Percentiles rank a stretch among this genome's conserved stretches.
Evolutionary conservation across 2,888 invertebrate genomes (phyloP).

Genomic region (Noctua comes): DNA sequence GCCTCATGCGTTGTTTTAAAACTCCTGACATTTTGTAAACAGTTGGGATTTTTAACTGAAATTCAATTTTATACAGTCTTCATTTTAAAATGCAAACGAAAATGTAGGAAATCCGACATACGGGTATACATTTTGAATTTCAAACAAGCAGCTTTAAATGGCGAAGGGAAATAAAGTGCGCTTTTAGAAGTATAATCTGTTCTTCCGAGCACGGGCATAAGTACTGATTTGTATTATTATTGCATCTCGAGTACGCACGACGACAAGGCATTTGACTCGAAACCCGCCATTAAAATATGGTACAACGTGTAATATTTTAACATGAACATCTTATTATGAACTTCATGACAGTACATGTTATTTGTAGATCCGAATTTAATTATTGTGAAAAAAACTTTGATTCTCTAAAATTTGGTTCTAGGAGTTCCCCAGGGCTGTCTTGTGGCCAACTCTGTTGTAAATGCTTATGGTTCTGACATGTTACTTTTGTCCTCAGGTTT

Average conservation of each 20-base stretch:
- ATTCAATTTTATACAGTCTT: slow-evolving; percentile 40
- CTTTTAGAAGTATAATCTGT: slow-evolving; percentile 6
- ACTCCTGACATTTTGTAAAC: slow-evolving; percentile 40
- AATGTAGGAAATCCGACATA: slow-evolving; percentile 27
- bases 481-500: slow-evolving; percentile 91
- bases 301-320: not conserved
- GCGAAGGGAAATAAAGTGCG: slow-evolving; percentile 15
- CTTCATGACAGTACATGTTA: not conserved
- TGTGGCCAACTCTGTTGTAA: not conserved
- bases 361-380: not conserved
- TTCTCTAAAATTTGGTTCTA: not conserved
- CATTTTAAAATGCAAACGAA: slow-evolving; percentile 45
- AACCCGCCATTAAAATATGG: slow-evolving; percentile 3
- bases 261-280: not conserved
- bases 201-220: not conserved
- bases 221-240: not conserved
- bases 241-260: not conserved
- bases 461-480: slow-evolving; percentile 28
- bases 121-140: slow-evolving; percentile 41
- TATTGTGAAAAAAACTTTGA: not conserved
- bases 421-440: slow-evolving; percentile 21
- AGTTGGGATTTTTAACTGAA: slow-evolving; percentile 27
- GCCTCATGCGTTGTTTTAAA: slow-evolving; percentile 36
- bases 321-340: not conserved
- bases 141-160: slow-evolving; percentile 42